These are phyloP conservation scores for Heliothis subflexa DNA, from an alignment of 1,140 invertebrate species.

Conservation along the genomic window DNA sequence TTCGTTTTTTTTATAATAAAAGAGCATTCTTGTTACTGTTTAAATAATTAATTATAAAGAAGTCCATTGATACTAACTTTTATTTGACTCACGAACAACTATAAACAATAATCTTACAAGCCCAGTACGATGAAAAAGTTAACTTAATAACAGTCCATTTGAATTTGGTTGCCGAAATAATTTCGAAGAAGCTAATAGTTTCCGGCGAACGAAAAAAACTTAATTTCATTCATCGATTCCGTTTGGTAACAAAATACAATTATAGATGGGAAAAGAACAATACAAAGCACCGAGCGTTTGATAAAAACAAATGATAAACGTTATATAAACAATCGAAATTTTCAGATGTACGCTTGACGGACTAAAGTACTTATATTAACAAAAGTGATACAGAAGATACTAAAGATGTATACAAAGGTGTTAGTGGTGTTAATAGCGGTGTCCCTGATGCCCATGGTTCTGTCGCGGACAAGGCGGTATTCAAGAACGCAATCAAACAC, in stretches of 20 bases:
- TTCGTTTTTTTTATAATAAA: neutral
- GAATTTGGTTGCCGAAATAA: neutral
- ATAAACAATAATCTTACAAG: neutral
- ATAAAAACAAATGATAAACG: neutral
- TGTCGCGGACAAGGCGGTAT: conserved; percentile 63
- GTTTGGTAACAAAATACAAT: neutral
- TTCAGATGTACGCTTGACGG: conserved; percentile 35
- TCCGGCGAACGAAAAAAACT: neutral
- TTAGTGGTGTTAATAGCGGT: conserved; percentile 62
- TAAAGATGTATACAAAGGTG: conserved; percentile 47
- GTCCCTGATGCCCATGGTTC: conserved; percentile 55
- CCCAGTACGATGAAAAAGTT: conserved; percentile 1
- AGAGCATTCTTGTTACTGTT: neutral
- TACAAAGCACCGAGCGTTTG: neutral
- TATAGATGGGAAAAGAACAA: neutral
- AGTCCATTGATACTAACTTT: neutral
- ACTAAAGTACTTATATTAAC: neutral
- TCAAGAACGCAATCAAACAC: conserved; percentile 70
- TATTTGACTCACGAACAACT: neutral
- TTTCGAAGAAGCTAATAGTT: neutral
- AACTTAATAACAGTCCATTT: neutral
- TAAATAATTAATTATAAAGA: neutral
- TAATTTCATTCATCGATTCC: neutral
- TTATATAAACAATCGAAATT: neutral
- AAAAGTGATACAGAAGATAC: conserved; percentile 18